Base-by-base conservation (phyloP, 1,140 invertebrate genomes). In the Mamestra configurata region DNA sequence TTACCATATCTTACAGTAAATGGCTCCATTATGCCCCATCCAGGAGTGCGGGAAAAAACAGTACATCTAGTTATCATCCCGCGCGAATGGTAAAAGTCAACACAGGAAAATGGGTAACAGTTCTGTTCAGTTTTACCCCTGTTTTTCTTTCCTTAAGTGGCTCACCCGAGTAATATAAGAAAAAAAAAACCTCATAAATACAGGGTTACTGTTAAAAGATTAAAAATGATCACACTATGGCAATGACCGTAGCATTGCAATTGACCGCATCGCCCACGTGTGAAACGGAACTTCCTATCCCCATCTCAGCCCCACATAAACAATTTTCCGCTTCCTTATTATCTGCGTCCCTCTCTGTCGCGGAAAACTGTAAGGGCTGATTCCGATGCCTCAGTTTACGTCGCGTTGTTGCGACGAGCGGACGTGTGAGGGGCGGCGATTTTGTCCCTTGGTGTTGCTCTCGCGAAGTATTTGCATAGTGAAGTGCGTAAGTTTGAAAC, bases 191-290 rank as follows among this genome's bases (percentile, higher is more conserved):
- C 22, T 49, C 53, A 75, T 75, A 75, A 72, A 72, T 75, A 46
- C 24, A 70, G n/a, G 22, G 40, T 27, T 70, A 64, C 57, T 64
- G 57, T 61, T 43, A 76, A 64, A 49, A 40, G 37, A 59, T 76
- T 61, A 46, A 76, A 86, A 80, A 75, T 84, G 82, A 85, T 88
- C 85, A 85, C 76, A 78, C 86, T 88, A 89, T 89, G 90, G 92
- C 92, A 92, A 93, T 93, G 90, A 93, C 92, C 90, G 91, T 91
- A 93, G 89, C 73, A 59, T 89, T 92, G 92, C 92, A 92, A 91
- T 75, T 88, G 87, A 92, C 92, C 91, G 91, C 91, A 92, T 89
- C 87, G 89, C 79, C 90, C 92, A 92, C 90, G 92, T 93, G 92
- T 86, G 84, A 88, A 84, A 82, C 82, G 81, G 80, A 83, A 88